Conservation (phyloP, 2,113 vertebrate genomes). For the Serilophus lunatus region DNA sequence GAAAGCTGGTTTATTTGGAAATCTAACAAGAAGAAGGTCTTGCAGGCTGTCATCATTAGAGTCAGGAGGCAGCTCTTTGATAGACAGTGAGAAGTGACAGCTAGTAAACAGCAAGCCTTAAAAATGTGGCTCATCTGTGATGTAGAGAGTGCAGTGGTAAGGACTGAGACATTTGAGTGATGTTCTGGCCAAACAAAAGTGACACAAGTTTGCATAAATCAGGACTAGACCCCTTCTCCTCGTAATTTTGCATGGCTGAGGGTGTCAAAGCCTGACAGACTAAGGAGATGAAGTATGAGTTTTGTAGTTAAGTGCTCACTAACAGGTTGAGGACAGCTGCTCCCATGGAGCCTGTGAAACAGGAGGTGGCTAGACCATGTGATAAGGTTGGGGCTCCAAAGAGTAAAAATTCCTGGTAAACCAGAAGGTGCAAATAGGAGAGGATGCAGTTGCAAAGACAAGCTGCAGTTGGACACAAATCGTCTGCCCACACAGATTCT, state of each 20-base stretch:
- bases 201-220: not conserved
- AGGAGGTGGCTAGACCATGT: not conserved
- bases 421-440: not conserved
- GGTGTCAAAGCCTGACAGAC: not conserved
- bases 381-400: not conserved
- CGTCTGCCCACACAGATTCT: not conserved
- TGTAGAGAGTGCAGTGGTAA: not conserved
- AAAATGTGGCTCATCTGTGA: conserved; percentile 6
- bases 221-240: not conserved
- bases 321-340: not conserved
- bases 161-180: conserved; percentile 6
- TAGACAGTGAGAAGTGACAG: conserved; percentile 39
- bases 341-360: not conserved
- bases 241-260: not conserved
- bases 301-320: not conserved
- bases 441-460: not conserved
- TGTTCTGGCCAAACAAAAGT: not conserved
- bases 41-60: conserved; percentile 30
- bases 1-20: not conserved
- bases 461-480: not conserved
- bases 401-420: not conserved
- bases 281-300: not conserved
- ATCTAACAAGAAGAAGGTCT: conserved; percentile 7
- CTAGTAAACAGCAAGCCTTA: conserved; percentile 37
- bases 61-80: conserved; percentile 34